Conservation (phyloP, 2,113 vertebrate species). For the Paratilapia polleni region DNA sequence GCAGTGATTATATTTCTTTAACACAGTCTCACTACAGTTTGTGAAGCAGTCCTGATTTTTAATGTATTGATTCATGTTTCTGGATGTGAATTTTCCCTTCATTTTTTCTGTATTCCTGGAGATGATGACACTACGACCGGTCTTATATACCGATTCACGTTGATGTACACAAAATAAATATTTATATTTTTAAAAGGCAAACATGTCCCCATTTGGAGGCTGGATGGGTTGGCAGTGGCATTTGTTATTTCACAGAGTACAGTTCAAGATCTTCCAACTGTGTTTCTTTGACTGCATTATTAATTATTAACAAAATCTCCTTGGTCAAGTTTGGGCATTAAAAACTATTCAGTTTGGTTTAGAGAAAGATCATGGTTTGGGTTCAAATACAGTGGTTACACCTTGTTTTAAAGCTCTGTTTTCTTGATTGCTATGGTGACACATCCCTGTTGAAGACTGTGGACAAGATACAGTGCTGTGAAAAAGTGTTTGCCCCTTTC, state of each 20-base stretch:
- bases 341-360: not conserved
- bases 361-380: too few relatives aligned
- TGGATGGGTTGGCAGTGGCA: not conserved
- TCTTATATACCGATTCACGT: too few relatives aligned
- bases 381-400: too few relatives aligned
- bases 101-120: too few relatives aligned
- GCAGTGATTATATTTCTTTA: not conserved
- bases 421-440: too few relatives aligned
- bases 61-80: not conserved
- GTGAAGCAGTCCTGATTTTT: too few relatives aligned
- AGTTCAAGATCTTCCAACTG: not conserved
- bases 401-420: too few relatives aligned
- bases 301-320: rapidly evolving
- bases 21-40: not conserved
- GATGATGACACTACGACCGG: too few relatives aligned
- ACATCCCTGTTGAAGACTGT: too few relatives aligned
- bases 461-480: too few relatives aligned
- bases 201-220: not conserved
- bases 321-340: not conserved
- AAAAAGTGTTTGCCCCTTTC: too few relatives aligned
- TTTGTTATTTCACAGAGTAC: not conserved
- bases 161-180: not conserved
- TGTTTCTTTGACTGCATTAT: not conserved
- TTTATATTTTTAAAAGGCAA: not conserved
- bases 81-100: not conserved